Evolutionary conservation across 2,113 vertebrate species (phyloP), one percentile per base, ranked within the genome.

Genomic region (Alligator sinensis): DNA sequence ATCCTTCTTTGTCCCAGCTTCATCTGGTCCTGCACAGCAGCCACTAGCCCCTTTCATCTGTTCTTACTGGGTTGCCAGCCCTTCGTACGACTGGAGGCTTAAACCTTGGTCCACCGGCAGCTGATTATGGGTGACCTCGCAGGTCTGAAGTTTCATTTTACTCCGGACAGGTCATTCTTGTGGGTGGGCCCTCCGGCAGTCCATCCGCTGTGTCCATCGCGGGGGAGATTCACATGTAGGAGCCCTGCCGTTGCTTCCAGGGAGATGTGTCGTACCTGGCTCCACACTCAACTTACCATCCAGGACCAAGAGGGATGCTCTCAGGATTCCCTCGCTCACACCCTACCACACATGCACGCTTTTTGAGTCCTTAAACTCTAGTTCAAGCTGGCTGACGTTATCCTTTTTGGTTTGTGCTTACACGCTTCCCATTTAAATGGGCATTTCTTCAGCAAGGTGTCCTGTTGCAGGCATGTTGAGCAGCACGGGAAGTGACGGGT

Each of bases 281-380:
- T 34, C 30, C 13, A n/a, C 30, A 21, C 34, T 17, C 34, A 34
- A 21, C 34, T 68, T 72, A n/a, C 68, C n/a, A 22, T 38, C 68
- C 19, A 72, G 30, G 18, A 72, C 6, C 6, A 12, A 17, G 22
- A 72, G 68, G 68, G 18, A 72, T 22, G 30, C 22, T 34, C 47
- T 47, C 9, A 47, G 47, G 47, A 47, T 47, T 68, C 17, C 30
- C 30, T 68, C 19, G 10, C 16, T 16, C 27, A 15, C 64, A 4
- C 60, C 4, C 12, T 57, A 2, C 18, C 9, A 11, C 55, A 1
- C 0, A 1, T 30, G 24, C 0, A 0, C 16, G 9, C 61, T 58
- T n/a, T 38, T 4, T 11, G 74, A 47, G 6, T 47, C 77, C 47
- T 38, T 22, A 6, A 47, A 77, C 25, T 64, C 28, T 38, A 19